phyloP scores from a whole-genome alignment of 2,888 invertebrate species.

The Aphidoletes aphidimyza region DNA sequence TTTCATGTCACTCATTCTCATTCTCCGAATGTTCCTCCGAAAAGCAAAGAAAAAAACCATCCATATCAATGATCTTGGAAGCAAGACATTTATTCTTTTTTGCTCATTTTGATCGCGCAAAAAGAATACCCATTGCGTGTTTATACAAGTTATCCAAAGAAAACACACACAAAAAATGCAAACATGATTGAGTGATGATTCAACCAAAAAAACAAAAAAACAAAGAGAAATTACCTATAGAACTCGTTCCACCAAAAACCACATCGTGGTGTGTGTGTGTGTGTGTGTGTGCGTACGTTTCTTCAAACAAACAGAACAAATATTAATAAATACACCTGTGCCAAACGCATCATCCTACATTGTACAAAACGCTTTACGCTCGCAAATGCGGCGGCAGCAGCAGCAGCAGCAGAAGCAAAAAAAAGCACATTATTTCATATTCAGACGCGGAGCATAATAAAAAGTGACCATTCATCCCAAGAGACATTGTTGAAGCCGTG shows the following conservation, averaged over 20 bases:
- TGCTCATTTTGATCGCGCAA: background rate
- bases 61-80: slow-evolving; percentile 13
- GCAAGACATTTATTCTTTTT: background rate
- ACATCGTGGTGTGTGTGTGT: too few species aligned
- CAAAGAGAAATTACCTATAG: background rate
- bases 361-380: background rate
- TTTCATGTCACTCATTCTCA: too few species aligned
- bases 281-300: too few species aligned
- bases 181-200: background rate
- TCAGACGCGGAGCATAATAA: background rate
- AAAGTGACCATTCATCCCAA: slow-evolving; percentile 18
- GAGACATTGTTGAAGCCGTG: slow-evolving; percentile 10
- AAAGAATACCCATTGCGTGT: slow-evolving; percentile 15
- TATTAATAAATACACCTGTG: background rate
- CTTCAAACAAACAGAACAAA: too few species aligned
- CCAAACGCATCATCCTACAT: background rate
- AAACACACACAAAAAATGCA: background rate
- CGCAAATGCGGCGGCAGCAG: background rate
- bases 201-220: background rate
- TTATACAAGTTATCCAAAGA: background rate
- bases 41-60: too few species aligned
- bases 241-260: too few species aligned
- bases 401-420: background rate
- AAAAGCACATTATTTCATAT: background rate
- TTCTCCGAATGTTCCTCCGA: too few species aligned